phyloP scores from a whole-genome alignment of 2,797 vertebrate species.

The Alauda arvensis region DNA sequence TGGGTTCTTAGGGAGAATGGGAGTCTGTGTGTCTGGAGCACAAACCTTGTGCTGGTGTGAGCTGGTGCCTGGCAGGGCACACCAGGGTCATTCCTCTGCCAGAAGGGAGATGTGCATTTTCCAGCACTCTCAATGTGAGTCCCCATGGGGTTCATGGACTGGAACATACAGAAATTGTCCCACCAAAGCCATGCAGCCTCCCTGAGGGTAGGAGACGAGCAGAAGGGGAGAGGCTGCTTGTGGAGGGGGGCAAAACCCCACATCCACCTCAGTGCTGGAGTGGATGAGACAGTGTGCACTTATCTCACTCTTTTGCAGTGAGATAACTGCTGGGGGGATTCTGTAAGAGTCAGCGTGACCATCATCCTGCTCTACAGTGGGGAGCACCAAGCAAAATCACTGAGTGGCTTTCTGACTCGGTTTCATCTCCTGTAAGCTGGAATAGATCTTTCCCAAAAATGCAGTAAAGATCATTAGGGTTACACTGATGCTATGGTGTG shows the following conservation, averaged over 20 bases:
- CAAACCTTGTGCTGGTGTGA: neutral
- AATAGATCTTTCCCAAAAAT: neutral
- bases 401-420: neutral
- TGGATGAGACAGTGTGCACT: neutral
- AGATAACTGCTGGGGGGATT: neutral
- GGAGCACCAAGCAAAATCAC: neutral
- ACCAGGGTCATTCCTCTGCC: neutral
- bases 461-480: accelerated
- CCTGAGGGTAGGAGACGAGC: neutral
- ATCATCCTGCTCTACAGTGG: neutral
- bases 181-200: neutral
- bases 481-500: neutral
- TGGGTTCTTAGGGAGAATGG: neutral
- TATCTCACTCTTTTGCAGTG: neutral
- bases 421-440: neutral
- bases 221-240: neutral
- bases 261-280: neutral
- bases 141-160: neutral
- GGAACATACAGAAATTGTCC: neutral
- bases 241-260: accelerated
- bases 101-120: neutral
- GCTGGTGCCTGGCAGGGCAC: neutral
- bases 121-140: accelerated
- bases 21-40: neutral
- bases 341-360: neutral